Evolutionary conservation across 2,888 invertebrate genomes (phyloP).

Genomic region (Acanthoscelides obtectus): DNA sequence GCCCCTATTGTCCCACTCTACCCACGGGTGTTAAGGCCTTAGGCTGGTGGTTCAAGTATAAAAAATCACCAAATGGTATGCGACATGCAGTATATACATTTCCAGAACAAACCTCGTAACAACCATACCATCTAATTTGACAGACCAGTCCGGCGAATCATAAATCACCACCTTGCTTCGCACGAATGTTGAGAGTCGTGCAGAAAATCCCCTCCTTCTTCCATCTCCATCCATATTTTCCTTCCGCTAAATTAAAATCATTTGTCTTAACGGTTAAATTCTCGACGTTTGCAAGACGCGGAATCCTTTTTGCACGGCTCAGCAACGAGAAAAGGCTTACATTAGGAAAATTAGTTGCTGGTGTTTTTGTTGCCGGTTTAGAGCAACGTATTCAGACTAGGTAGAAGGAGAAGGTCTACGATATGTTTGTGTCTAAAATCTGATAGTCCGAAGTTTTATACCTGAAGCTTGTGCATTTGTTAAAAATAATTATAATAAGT

Average conservation of each 20-base stretch:
- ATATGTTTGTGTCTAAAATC: too few species aligned
- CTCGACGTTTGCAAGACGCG: not conserved
- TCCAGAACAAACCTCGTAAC: not conserved
- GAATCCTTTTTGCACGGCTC: not conserved
- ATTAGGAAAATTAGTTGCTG: constrained; percentile 1
- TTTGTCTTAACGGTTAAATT: constrained; percentile 3
- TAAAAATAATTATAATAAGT: too few species aligned
- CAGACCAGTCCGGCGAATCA: not conserved
- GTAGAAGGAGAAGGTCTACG: too few species aligned
- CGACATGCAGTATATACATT: too few species aligned
- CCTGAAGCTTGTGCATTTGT: too few species aligned
- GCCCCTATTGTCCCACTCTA: too few species aligned
- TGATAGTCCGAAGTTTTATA: too few species aligned
- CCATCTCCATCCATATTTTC: not conserved
- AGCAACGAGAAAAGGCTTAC: not conserved
- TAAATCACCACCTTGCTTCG: not conserved
- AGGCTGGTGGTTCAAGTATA: too few species aligned
- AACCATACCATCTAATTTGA: not conserved
- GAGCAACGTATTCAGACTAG: too few species aligned
- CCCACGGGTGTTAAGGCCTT: too few species aligned
- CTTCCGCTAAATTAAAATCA: constrained; percentile 9
- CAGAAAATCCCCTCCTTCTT: not conserved
- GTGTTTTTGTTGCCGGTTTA: not conserved
- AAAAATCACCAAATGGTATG: too few species aligned
- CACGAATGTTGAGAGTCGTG: not conserved